Percentiles rank a stretch among this genome's conserved stretches.
Evolutionary conservation across 2,888 invertebrate genomes (phyloP).

Genomic region (Drosophila greeni): DNA sequence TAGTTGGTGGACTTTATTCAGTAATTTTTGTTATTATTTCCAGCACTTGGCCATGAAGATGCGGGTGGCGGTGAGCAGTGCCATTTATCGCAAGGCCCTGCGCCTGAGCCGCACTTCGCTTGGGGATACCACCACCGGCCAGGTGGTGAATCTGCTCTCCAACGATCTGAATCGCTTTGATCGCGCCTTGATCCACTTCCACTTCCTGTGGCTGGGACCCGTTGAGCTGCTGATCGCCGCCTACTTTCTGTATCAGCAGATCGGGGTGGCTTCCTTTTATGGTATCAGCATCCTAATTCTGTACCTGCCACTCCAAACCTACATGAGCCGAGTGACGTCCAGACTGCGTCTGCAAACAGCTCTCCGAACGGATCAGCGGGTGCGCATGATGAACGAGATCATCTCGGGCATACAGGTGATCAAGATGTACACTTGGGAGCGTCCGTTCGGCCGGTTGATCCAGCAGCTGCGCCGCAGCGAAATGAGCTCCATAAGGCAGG

Average conservation of each 20-base stretch:
- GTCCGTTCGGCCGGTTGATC: conserved; percentile 89
- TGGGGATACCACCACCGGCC: conserved; percentile 86
- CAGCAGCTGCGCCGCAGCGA: conserved; percentile 81
- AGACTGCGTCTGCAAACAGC: conserved; percentile 88
- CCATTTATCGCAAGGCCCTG: conserved; percentile 84
- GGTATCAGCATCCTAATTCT: conserved; percentile 82
- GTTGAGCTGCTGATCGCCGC: conserved; percentile 88
- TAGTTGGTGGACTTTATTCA: background rate
- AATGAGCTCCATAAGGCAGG: conserved; percentile 84
- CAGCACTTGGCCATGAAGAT: conserved; percentile 84
- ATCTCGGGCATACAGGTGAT: conserved; percentile 93
- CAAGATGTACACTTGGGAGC: conserved; percentile 98
- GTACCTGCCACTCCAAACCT: conserved; percentile 87
- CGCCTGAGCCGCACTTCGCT: conserved; percentile 85
- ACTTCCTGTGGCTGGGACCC: conserved; percentile 94
- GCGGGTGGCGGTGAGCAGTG: conserved; percentile 83
- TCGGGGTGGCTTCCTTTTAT: conserved; percentile 81
- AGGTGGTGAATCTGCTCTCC: conserved; percentile 92
- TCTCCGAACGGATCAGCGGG: conserved; percentile 91
- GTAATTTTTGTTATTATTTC: background rate
- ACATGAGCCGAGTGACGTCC: conserved; percentile 87
- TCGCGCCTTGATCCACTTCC: conserved; percentile 90
- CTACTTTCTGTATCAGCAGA: conserved; percentile 84
- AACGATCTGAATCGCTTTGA: conserved; percentile 90
- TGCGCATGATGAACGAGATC: conserved; percentile 94